Conservation (phyloP, 2,113 vertebrate species). For the Rhegmatorhina hoffmannsi region DNA sequence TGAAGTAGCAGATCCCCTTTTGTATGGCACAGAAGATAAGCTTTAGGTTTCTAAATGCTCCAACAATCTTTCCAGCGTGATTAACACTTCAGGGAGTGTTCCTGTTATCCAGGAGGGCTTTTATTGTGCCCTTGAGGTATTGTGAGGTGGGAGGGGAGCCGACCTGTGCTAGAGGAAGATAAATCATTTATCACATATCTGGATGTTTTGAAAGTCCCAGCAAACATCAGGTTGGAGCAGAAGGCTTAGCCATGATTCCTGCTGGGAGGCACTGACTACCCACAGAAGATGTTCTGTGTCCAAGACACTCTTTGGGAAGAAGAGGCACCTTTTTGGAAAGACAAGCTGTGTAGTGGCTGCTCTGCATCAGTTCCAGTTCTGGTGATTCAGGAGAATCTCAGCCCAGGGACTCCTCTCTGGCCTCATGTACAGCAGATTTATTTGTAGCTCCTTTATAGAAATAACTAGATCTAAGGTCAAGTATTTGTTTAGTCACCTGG, state of each 20-base stretch:
- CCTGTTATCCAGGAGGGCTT: conserved; percentile 21
- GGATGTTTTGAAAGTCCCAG: not conserved
- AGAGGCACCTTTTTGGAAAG: not conserved
- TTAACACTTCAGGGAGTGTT: conserved; percentile 38
- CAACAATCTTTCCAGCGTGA: not conserved
- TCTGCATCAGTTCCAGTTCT: not conserved
- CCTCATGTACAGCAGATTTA: not conserved
- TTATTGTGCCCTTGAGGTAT: conserved; percentile 21
- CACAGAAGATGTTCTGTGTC: not conserved
- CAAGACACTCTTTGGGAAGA: not conserved
- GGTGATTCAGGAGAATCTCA: not conserved
- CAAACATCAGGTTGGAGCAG: not conserved
- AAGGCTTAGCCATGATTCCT: not conserved
- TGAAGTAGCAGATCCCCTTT: conserved; percentile 27
- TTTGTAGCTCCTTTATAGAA: not conserved
- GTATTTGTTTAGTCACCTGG: not conserved
- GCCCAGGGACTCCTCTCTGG: not conserved
- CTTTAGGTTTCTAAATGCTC: conserved; percentile 1
- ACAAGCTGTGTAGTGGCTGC: not conserved
- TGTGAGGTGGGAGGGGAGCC: not conserved
- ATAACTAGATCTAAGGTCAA: not conserved
- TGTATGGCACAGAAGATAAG: conserved; percentile 37
- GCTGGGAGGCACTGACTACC: not conserved
- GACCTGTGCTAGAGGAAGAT: not conserved
- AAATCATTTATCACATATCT: conserved; percentile 39